A percentile compares a stretch with the other conserved stretches of the same genome.
Conservation (phyloP, 2,888 invertebrate species). For the Rotaria macrura region DNA sequence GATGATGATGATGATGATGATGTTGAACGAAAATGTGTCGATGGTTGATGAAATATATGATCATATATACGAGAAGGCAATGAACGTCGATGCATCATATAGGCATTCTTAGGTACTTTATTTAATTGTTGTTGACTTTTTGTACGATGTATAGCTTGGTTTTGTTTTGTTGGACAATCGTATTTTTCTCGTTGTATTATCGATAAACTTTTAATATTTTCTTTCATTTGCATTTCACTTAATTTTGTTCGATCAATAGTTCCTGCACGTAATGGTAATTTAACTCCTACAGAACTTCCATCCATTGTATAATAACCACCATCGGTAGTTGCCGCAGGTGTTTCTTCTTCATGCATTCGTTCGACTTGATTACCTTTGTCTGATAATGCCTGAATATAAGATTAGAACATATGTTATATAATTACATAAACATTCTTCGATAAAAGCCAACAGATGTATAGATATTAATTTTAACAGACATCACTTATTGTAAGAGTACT, state of each 20-base stretch:
- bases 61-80: not conserved
- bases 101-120: not conserved
- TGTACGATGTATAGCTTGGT: not conserved
- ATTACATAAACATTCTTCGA: not conserved
- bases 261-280: not conserved
- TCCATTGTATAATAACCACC: constrained; percentile 11
- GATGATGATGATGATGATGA: too few species aligned
- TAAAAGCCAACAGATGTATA: not conserved
- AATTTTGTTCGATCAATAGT: not conserved
- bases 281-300: not conserved
- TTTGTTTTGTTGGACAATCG: not conserved
- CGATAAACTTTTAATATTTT: not conserved
- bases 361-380: not conserved
- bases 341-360: not conserved
- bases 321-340: not conserved
- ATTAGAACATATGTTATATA: not conserved
- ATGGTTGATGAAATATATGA: not conserved
- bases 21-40: not conserved
- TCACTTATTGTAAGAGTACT: too few species aligned
- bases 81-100: not conserved
- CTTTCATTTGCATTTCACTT: not conserved
- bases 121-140: not conserved
- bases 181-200: not conserved
- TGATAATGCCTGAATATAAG: not conserved
- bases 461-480: not conserved